phyloP scores from a whole-genome alignment of 92 coral and sea anemone species.

The Porites evermanni region DNA sequence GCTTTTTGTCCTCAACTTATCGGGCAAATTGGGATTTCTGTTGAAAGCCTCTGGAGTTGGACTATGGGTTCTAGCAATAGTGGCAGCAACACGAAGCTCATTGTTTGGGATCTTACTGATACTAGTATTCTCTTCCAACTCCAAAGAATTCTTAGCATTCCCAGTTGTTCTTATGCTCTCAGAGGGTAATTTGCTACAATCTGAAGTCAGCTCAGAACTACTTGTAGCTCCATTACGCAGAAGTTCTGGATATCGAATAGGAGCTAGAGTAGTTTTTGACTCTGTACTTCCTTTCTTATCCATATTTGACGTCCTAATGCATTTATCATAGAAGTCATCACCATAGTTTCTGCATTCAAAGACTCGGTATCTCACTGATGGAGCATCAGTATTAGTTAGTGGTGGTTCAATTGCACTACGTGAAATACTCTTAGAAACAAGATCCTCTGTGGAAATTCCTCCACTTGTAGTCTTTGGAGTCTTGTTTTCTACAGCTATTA shows the following conservation, averaged over 20 bases:
- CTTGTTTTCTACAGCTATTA: conserved; percentile 10
- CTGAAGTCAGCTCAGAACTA: not conserved
- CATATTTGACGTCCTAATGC: conserved; percentile 30
- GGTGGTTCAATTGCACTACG: conserved; percentile 84
- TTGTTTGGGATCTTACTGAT: conserved; percentile 2
- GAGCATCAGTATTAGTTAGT: conserved; percentile 78
- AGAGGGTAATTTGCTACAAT: not conserved
- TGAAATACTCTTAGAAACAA: conserved; percentile 85
- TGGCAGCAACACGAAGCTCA: conserved; percentile 3
- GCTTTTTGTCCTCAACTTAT: conserved; percentile 20
- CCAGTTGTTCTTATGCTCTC: not conserved
- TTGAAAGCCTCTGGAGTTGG: conserved; percentile 22
- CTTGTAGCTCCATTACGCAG: conserved; percentile 16
- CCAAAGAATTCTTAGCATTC: not conserved
- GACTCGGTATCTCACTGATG: conserved; percentile 78
- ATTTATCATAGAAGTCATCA: conserved; percentile 71
- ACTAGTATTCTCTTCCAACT: not conserved
- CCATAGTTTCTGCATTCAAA: conserved; percentile 87
- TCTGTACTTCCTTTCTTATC: conserved; percentile 43
- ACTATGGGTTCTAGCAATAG: conserved; percentile 19
- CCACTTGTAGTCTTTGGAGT: conserved; percentile 4
- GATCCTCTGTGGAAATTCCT: conserved; percentile 65
- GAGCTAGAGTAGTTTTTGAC: conserved; percentile 61
- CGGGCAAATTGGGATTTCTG: not conserved
- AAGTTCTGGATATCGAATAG: conserved; percentile 70